These are phyloP conservation scores for Columba guinea DNA, from an alignment of 2,797 vertebrate genomes.

Conservation along the genomic window DNA sequence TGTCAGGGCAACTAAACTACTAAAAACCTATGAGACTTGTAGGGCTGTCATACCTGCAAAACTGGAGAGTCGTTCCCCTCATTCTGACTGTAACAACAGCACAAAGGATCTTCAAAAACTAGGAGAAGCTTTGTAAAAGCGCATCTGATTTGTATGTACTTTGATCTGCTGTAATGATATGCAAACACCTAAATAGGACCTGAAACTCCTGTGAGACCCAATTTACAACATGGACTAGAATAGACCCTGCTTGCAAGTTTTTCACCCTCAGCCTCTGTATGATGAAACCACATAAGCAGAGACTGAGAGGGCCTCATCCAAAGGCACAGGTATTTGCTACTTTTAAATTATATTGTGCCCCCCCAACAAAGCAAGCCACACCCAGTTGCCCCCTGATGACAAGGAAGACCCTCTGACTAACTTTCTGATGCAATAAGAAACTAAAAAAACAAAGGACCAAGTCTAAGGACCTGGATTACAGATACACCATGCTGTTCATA, in stretches of 20 bases:
- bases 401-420: fast-evolving
- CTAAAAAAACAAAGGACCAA: not conserved
- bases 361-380: not conserved
- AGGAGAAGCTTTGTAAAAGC: not conserved
- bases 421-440: not conserved
- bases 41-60: not conserved
- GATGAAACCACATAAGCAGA: not conserved
- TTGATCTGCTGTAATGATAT: not conserved
- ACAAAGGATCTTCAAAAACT: not conserved
- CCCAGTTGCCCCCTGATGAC: not conserved
- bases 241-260: fast-evolving
- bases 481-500: not conserved
- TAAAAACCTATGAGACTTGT: not conserved
- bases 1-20: not conserved
- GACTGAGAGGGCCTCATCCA: not conserved
- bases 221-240: not conserved
- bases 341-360: not conserved
- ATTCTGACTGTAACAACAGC: not conserved
- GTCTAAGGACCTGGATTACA: not conserved
- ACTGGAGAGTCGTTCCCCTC: not conserved
- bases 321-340: not conserved
- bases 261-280: not conserved
- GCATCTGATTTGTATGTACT: not conserved
- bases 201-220: fast-evolving
- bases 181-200: not conserved